Evolutionary conservation across 2,888 invertebrate species (phyloP), one percentile per base, ranked within the genome.

Genomic region (Pantelozetes paolii): DNA sequence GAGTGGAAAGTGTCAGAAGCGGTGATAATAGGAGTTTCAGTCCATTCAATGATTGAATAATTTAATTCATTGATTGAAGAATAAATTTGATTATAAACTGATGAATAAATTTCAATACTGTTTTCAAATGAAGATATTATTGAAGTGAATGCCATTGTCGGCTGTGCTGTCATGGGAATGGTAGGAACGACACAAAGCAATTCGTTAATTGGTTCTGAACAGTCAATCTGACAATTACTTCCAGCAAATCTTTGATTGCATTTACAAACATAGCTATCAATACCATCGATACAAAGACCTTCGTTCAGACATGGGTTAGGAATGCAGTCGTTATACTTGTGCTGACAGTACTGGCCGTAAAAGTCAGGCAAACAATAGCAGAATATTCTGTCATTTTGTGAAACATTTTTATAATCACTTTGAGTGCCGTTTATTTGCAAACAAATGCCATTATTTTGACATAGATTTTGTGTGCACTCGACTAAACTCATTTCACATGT

Each of bases 291-390:
- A 40, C 74, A 74, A 11, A 18, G 40, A 2, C 45, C 74, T 0
- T 59, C n/a, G 40, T 74, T 69, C 23, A 54, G 54, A 42, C 74
- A 74, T 3, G 69, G 45, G 20, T 74, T 74, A 9, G 69, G 57
- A 3, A 8, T 11, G 28, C 74, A 74, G 13, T 74, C 74, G 28
- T 74, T n/a, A 30, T 32, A 70, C 18, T 45, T 40, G 13, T 50
- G 36, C 30, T 74, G 26, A 70, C 74, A 74, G 15, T 48, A 50
- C 11, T 36, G 1, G 0, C 74, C 74, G 42, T 70, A 69, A 30
- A 62, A 74, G 42, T 74, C 74, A 2, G 74, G 74, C 40, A 50
- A 57, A 57, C 74, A 74, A 20, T 36, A 74, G 18, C 74, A 74
- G n/a, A 54, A 30, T 32, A 32, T 62, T 15, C 32, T 2, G 18